Percentiles rank a stretch among this genome's conserved stretches.
Conservation (phyloP, 1,140 invertebrate species). For the Drosophila melanogaster region Release_6_plus_ISO1_MT NT_033777.3:19639001-19639500, state of each 20-base stretch:
- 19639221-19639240: constrained; percentile 66
- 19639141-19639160: constrained; percentile 89
- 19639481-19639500: too few relatives aligned
- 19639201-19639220: constrained; percentile 84
- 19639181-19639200: constrained; percentile 88
- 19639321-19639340: constrained; percentile 43
- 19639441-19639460: not conserved
- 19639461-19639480: not conserved
- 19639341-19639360: constrained; percentile 31
- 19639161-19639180: constrained; percentile 91
- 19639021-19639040: constrained; percentile 89
- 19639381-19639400: constrained; percentile 52
- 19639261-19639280: constrained; percentile 30
- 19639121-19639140: constrained; percentile 84
- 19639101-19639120: constrained; percentile 83
- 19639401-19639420: constrained; percentile 56
- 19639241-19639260: constrained; percentile 73
- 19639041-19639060: constrained; percentile 87
- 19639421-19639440: not conserved
- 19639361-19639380: constrained; percentile 53
- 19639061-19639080: constrained; percentile 88
- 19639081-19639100: constrained; percentile 89
- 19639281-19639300: constrained; percentile 29
- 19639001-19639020: too few relatives aligned
- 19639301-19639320: constrained; percentile 73